Evolutionary conservation across 2,797 vertebrate genomes (phyloP).

Genomic region (Neopelma chrysocephalum): DNA sequence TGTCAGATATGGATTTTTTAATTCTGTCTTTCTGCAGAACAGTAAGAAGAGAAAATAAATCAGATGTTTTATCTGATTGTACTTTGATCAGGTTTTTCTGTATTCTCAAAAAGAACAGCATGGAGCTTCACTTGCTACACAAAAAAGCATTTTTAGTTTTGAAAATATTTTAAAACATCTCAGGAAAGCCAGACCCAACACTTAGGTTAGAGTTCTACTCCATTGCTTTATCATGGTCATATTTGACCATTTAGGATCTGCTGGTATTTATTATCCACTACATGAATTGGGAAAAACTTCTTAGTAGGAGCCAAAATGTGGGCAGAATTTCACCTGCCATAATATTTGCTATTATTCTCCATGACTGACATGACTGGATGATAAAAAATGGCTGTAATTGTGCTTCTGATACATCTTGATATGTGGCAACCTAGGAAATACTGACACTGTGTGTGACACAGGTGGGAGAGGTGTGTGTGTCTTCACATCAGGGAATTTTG

Average conservation of each 20-base stretch:
- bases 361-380: background rate
- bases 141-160: slow-evolving; percentile 7
- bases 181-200: background rate
- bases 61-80: slow-evolving; percentile 18
- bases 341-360: background rate
- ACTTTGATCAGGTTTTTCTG: background rate
- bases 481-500: background rate
- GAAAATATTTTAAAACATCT: background rate
- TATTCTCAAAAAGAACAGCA: background rate
- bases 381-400: background rate
- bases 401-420: background rate
- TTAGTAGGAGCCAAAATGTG: background rate
- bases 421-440: background rate
- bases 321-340: background rate
- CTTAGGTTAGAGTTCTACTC: background rate
- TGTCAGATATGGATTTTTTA: background rate
- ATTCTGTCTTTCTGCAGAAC: background rate
- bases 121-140: background rate
- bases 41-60: background rate
- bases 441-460: background rate
- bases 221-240: background rate
- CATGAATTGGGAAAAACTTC: background rate
- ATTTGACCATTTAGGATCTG: background rate
- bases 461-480: background rate
- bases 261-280: background rate